A percentile compares a stretch with the other conserved stretches of the same genome.
phyloP scores from a whole-genome alignment of 2,797 vertebrate genomes.

The Argya squamiceps region DNA sequence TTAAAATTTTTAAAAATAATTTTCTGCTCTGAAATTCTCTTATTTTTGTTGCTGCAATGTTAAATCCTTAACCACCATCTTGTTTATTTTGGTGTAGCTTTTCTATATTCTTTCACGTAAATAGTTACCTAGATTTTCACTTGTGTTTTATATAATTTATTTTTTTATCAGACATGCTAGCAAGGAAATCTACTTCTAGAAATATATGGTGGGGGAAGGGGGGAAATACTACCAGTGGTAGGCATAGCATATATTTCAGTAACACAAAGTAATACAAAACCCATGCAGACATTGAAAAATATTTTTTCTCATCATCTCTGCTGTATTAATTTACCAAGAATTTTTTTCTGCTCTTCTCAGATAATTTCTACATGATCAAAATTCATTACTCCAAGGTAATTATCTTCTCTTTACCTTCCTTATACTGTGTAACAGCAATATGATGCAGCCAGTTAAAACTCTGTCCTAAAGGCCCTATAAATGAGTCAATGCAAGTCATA shows the following conservation, averaged over 20 bases:
- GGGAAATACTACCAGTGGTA: background rate
- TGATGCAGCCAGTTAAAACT: background rate
- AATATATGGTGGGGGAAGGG: background rate
- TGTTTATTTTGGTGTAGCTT: background rate
- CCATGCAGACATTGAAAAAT: background rate
- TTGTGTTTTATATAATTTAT: background rate
- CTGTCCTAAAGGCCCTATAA: background rate
- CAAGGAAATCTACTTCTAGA: background rate
- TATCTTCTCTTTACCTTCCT: background rate
- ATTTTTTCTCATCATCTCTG: background rate
- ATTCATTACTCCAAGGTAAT: background rate
- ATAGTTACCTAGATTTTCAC: background rate
- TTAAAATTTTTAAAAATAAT: background rate
- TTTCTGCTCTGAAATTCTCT: background rate
- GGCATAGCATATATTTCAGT: background rate
- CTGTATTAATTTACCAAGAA: background rate
- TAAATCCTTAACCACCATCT: background rate
- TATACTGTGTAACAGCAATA: background rate
- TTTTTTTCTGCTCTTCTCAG: background rate
- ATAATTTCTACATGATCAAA: background rate
- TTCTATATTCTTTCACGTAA: background rate
- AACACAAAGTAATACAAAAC: background rate
- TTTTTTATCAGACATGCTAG: background rate
- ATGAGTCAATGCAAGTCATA: background rate
- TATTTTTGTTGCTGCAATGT: background rate